phyloP scores from a whole-genome alignment of 2,888 invertebrate species.

The Liodrosophila aerea region DNA sequence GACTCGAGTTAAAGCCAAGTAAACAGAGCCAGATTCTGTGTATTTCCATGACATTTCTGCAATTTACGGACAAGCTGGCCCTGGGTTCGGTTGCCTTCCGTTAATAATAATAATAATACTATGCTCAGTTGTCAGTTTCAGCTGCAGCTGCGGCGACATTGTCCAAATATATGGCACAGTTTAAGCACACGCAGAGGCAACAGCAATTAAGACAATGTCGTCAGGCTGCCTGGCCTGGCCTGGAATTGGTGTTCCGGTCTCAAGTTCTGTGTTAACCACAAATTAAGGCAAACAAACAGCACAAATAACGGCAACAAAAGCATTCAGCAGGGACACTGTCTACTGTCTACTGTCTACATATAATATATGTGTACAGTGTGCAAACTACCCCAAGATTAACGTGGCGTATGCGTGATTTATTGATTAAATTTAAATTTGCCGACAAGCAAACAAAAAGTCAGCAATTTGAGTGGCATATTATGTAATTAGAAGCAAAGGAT shows the following conservation, averaged over 20 bases:
- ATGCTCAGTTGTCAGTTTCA: conserved; percentile 56
- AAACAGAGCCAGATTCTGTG: too few species aligned
- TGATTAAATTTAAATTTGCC: conserved; percentile 66
- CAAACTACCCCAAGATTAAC: conserved; percentile 15
- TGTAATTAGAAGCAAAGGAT: conserved; percentile 53
- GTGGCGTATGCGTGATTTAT: conserved; percentile 64
- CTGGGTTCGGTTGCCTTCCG: background rate
- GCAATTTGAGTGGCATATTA: conserved; percentile 46
- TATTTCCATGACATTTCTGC: too few species aligned
- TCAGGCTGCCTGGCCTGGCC: conserved; percentile 5
- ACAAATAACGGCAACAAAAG: conserved; percentile 17
- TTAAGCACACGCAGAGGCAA: conserved; percentile 20
- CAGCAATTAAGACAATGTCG: conserved; percentile 27
- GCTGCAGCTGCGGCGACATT: conserved; percentile 39
- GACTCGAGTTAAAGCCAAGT: too few species aligned
- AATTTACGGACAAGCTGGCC: background rate
- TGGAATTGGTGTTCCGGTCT: conserved; percentile 33
- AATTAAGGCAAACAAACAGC: conserved; percentile 63
- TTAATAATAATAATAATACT: conserved; percentile 43
- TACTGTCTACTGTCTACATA: conserved; percentile 2
- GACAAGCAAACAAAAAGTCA: conserved; percentile 24
- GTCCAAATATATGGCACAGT: conserved; percentile 25
- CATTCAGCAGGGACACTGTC: conserved; percentile 6
- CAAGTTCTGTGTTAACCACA: conserved; percentile 52
- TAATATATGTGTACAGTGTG: conserved; percentile 4